Conservation (phyloP, 2,797 vertebrate genomes). For the Bufotes viridis region DNA sequence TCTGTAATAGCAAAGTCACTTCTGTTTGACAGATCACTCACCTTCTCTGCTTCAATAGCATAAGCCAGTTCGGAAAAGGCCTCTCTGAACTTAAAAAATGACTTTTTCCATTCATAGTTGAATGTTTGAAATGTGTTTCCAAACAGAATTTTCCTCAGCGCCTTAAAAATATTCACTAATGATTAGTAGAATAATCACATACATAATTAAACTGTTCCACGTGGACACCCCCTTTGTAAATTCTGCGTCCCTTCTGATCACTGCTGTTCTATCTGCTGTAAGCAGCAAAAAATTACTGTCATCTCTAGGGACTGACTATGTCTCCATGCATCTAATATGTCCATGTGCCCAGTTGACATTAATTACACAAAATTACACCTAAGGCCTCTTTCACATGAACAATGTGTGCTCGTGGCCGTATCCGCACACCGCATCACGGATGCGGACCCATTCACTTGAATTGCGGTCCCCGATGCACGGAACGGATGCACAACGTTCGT, state of each 20-base stretch:
- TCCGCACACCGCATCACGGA: too few relatives aligned
- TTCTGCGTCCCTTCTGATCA: neutral
- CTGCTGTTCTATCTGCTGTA: neutral
- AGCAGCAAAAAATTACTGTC: neutral
- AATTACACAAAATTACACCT: neutral
- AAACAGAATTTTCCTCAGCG: conserved; percentile 79
- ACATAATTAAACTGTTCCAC: neutral
- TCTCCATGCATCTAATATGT: neutral
- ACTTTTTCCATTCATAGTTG: conserved; percentile 79
- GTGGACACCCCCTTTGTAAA: neutral
- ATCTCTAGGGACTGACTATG: neutral
- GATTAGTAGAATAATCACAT: neutral
- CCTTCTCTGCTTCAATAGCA: conserved; percentile 78
- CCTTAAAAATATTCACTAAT: conserved; percentile 68
- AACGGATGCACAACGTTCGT: too few relatives aligned
- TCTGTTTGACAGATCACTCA: conserved; percentile 64
- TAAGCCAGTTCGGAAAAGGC: conserved; percentile 76
- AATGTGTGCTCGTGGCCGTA: too few relatives aligned
- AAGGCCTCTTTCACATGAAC: too few relatives aligned
- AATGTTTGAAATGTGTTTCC: conserved; percentile 73
- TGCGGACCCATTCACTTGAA: too few relatives aligned
- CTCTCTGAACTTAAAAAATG: conserved; percentile 78
- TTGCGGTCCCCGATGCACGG: too few relatives aligned
- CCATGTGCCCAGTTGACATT: neutral
- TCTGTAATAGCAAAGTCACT: too few relatives aligned